Evolutionary conservation across 2,888 invertebrate species (phyloP), one percentile per base, ranked within the genome.

Genomic region (Portevinia maculata): DNA sequence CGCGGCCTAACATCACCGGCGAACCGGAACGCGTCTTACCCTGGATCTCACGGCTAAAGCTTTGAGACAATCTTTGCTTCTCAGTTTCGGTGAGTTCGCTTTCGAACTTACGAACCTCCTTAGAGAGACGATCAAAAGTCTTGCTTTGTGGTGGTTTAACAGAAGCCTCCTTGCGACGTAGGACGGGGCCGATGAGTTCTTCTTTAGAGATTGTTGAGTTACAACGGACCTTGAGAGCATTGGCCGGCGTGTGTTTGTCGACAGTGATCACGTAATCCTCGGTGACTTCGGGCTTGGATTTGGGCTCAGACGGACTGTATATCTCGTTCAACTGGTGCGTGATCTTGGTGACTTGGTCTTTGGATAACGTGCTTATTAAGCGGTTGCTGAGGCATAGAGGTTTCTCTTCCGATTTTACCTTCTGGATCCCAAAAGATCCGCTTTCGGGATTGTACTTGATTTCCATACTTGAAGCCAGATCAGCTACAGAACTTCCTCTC

Each of bases 251-350:
- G 76, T 90, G 88, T 4, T 88, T 85, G 46, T 88, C 88, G 8
- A 95, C 93, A 55, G 94, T 93, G 59, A 95, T 92, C n/a, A 93
- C 91, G 87, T 92, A 94, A 79, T 94, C 92, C 84, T 92, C 91
- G 65, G 88, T 86, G 1, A 87, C 73, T 59, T 87, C 85, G 0
- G 83, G 73, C 32, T 78, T 83, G 0, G 81, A 69, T 53, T 78
- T 86, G 86, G 91, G 92, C 28, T 85, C 84, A 0, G 86, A 74
- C 0, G 92, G 93, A 59, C 95, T 94, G 86, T 96, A 97, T 79
- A 97, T 96, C 85, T 96, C 96, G 86, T 94, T 94, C 0, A 97
- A 89, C 88, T 96, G 96, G 85, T 93, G 93, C 89, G 96, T 96
- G 44, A 97, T 91, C 24, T 95, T 94, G 86, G 94, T 94, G 0